phyloP scores from a whole-genome alignment of 2,113 vertebrate species.

The Pitta sordida region DNA sequence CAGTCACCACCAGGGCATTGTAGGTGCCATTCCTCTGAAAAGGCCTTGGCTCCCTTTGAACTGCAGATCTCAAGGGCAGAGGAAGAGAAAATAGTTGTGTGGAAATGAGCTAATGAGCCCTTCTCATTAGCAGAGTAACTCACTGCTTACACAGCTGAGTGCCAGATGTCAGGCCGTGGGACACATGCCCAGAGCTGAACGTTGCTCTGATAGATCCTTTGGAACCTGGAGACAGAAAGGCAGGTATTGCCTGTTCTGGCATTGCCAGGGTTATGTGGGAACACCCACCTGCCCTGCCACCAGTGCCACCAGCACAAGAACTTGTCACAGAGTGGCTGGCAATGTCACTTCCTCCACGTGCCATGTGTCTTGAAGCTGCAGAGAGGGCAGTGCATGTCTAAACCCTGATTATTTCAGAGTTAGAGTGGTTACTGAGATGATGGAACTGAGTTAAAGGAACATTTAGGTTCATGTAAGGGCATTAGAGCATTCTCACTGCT shows the following conservation, averaged over 20 bases:
- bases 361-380: background rate
- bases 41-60: background rate
- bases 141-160: constrained; percentile 34
- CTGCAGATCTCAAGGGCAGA: background rate
- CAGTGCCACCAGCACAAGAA: background rate
- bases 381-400: background rate
- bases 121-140: background rate
- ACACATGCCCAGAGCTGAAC: background rate
- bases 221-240: background rate
- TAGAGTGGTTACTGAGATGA: background rate
- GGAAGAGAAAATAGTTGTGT: background rate
- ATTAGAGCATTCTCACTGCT: background rate
- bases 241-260: background rate
- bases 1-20: background rate
- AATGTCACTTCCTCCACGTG: background rate
- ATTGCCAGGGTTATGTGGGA: background rate
- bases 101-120: background rate
- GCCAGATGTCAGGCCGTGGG: background rate
- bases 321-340: background rate
- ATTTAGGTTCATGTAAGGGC: background rate
- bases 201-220: background rate
- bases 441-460: background rate
- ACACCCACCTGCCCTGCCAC: background rate
- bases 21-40: background rate
- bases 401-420: background rate